Evolutionary conservation across 2,888 invertebrate species (phyloP).

Genomic region (Onthophagus sagittarius): DNA sequence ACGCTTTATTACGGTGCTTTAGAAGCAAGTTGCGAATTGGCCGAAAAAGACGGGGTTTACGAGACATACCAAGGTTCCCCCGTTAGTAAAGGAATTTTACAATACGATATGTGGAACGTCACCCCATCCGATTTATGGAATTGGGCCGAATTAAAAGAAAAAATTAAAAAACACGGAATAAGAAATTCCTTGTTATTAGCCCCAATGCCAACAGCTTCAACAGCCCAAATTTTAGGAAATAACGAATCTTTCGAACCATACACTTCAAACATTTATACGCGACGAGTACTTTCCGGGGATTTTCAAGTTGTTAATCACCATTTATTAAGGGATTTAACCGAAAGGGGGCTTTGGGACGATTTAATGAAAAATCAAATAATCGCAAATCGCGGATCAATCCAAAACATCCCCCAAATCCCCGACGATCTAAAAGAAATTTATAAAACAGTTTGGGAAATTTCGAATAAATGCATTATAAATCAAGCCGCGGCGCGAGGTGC

Average conservation of each 20-base stretch:
- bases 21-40: conserved; percentile 93
- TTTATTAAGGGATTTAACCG: conserved; percentile 87
- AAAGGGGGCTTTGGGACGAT: conserved; percentile 88
- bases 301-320: conserved; percentile 97
- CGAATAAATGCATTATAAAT: conserved; percentile 86
- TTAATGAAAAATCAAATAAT: conserved; percentile 94
- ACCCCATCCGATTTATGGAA: conserved; percentile 84
- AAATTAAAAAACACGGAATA: conserved; percentile 84
- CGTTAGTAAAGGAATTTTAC: conserved; percentile 82
- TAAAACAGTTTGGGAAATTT: conserved; percentile 97
- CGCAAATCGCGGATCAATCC: conserved; percentile 88
- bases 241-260: conserved; percentile 98
- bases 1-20: conserved; percentile 96
- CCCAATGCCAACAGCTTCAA: conserved; percentile 99
- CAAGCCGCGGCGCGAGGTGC: conserved; percentile 99
- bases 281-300: conserved; percentile 93
- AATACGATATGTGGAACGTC: conserved; percentile 97
- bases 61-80: conserved; percentile 90
- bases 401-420: conserved; percentile 81
- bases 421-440: conserved; percentile 81
- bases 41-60: conserved; percentile 79
- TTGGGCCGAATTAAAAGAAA: conserved; percentile 78
- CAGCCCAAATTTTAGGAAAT: conserved; percentile 98
- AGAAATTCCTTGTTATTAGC: conserved; percentile 79
- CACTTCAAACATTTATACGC: conserved; percentile 93